Percentiles rank a stretch among this genome's conserved stretches.
phyloP scores from a whole-genome alignment of 2,113 vertebrate genomes.

The Smithornis capensis region DNA sequence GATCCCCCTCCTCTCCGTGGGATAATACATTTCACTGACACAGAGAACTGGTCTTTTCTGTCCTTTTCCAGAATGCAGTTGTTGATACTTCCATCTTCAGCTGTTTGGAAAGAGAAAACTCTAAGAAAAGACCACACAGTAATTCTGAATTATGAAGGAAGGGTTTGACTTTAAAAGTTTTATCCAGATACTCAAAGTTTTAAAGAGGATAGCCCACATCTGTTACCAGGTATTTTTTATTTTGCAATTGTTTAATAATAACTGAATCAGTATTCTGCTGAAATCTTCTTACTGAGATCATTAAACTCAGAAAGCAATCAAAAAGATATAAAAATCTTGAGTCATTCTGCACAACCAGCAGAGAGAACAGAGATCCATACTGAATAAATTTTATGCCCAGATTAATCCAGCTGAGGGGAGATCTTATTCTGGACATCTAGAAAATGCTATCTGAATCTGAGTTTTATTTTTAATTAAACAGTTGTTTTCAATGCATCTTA shows the following conservation, averaged over 20 bases:
- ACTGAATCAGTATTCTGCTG: background rate
- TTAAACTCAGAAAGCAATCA: background rate
- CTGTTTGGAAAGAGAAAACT: background rate
- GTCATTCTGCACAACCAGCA: background rate
- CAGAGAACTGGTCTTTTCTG: background rate
- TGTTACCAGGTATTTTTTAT: background rate
- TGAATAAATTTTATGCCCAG: background rate
- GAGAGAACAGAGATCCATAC: background rate
- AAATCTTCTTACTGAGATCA: background rate
- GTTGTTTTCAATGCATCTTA: background rate
- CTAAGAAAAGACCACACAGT: background rate
- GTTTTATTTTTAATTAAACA: background rate
- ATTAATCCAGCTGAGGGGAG: background rate
- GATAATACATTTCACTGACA: background rate
- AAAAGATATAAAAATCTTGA: background rate
- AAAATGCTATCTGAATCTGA: background rate
- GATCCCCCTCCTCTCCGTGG: rapidly evolving
- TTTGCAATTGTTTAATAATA: background rate
- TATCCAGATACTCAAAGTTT: background rate
- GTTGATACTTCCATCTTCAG: background rate
- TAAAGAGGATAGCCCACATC: background rate
- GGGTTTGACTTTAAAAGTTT: rapidly evolving
- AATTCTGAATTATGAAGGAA: background rate
- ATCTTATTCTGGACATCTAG: background rate
- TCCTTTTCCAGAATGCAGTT: background rate